Percentiles rank a stretch among this genome's conserved stretches.
Conservation (phyloP, 2,888 invertebrate genomes). For the Metopia argyrocephala region DNA sequence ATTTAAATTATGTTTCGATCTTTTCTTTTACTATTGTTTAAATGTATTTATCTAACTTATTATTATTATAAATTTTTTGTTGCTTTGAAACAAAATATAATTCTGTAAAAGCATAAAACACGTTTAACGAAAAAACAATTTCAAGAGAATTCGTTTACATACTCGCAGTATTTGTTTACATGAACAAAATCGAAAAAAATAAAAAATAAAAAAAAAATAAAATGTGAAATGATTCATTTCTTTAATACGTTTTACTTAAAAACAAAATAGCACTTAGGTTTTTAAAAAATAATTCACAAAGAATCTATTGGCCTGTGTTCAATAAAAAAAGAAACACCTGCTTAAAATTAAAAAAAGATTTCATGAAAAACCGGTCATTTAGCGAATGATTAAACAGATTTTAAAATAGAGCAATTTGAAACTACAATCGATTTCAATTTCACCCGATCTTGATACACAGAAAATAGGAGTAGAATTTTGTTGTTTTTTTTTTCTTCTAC, state of each 20-base stretch:
- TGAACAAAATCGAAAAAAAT: neutral
- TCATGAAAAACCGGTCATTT: too few relatives aligned
- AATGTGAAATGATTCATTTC: constrained; percentile 30
- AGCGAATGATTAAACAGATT: too few relatives aligned
- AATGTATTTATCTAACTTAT: too few relatives aligned
- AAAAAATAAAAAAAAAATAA: constrained; percentile 1
- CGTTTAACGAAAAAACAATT: constrained; percentile 19
- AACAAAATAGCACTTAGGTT: neutral
- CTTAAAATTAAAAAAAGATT: neutral
- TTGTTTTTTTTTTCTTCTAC: neutral
- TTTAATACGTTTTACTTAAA: neutral
- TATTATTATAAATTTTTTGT: constrained; percentile 1
- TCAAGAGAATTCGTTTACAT: constrained; percentile 4
- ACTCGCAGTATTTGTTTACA: constrained; percentile 18
- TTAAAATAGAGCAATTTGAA: too few relatives aligned
- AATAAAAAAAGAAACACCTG: neutral
- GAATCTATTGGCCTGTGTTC: constrained; percentile 1
- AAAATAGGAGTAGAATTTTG: too few relatives aligned
- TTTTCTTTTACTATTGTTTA: constrained; percentile 4
- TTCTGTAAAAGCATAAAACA: neutral
- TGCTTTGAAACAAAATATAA: neutral
- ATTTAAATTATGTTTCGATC: constrained; percentile 3
- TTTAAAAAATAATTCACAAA: neutral
- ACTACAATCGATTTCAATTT: too few relatives aligned
- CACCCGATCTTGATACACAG: too few relatives aligned